A percentile compares a stretch with the other conserved stretches of the same genome.
Conservation (phyloP, 2,797 vertebrate genomes). For the Dendrocincla tyrannina region DNA sequence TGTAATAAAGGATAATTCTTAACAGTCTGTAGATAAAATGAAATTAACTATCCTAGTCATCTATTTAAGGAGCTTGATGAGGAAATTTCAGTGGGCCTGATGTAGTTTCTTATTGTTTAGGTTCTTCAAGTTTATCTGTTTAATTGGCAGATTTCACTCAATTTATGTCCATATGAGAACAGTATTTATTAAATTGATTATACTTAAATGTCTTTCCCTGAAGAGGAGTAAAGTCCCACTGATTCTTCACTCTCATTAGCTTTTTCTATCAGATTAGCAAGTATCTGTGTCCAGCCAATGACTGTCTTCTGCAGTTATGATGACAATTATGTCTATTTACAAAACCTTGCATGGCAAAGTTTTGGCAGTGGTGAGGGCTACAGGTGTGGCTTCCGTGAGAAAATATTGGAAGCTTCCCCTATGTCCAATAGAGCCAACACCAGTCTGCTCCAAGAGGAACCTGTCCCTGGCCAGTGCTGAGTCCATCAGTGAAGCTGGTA, state of each 20-base stretch:
- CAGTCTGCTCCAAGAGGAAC: neutral
- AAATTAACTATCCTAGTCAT: conserved; percentile 5
- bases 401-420: neutral
- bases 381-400: neutral
- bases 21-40: neutral
- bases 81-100: neutral
- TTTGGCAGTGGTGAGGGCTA: neutral
- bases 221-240: neutral
- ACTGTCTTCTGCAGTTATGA: neutral
- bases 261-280: neutral
- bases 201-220: neutral
- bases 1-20: neutral
- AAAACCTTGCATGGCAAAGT: neutral
- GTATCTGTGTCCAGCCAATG: neutral
- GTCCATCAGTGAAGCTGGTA: accelerated
- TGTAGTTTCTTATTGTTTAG: neutral
- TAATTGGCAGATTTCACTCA: conserved; percentile 1
- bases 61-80: neutral
- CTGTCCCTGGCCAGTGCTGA: accelerated
- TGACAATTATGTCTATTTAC: neutral
- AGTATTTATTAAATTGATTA: neutral
- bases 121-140: neutral
- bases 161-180: neutral
- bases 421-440: accelerated
- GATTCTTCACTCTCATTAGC: neutral